Conservation (phyloP, 2,888 invertebrate genomes). For the Trichopoda pennipes region DNA sequence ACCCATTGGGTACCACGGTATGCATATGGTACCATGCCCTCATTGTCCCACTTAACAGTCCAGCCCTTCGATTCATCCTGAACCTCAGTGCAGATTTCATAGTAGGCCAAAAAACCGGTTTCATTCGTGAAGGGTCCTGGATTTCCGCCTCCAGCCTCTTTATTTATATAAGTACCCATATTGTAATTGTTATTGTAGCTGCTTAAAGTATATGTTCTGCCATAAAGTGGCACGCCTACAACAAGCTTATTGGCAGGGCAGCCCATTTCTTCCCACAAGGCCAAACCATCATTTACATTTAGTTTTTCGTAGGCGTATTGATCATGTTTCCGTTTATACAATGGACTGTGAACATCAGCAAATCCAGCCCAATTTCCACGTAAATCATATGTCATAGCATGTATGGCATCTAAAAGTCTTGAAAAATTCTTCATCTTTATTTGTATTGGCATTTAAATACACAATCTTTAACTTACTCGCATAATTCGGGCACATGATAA, state of each 20-base stretch:
- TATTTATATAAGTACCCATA: conserved; percentile 92
- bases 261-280: conserved; percentile 93
- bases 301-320: conserved; percentile 94
- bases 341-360: conserved; percentile 93
- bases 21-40: conserved; percentile 91
- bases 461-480: conserved; percentile 85
- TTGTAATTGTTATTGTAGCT: conserved; percentile 91
- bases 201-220: conserved; percentile 91
- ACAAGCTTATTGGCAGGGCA: conserved; percentile 93
- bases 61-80: conserved; percentile 87
- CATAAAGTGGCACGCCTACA: conserved; percentile 94
- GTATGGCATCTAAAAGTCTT: conserved; percentile 86
- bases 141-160: conserved; percentile 93
- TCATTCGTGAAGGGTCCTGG: conserved; percentile 93
- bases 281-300: conserved; percentile 93
- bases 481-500: conserved; percentile 93
- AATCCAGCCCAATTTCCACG: conserved; percentile 95
- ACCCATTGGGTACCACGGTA: conserved; percentile 95
- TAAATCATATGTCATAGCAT: conserved; percentile 93
- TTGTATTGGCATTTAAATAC: not conserved
- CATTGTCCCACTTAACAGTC: conserved; percentile 92
- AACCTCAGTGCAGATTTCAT: conserved; percentile 91
- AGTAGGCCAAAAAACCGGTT: conserved; percentile 92
- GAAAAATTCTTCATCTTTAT: not conserved
- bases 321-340: conserved; percentile 92